Conservation (phyloP, 1,140 invertebrate genomes). For the Aphidius gifuensis region DNA sequence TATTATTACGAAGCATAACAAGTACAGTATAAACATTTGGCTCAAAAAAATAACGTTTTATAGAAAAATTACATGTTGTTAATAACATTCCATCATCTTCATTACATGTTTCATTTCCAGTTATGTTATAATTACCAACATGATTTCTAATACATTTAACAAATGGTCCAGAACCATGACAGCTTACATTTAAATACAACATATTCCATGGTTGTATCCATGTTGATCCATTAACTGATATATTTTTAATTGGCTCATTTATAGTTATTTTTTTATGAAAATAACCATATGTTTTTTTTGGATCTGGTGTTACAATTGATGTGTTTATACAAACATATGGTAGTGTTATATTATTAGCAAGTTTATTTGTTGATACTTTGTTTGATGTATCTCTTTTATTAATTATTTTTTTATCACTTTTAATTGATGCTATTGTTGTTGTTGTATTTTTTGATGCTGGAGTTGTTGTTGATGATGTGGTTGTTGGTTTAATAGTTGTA, state of each 20-base stretch:
- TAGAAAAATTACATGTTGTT: constrained; percentile 61
- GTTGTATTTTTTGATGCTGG: constrained; percentile 28
- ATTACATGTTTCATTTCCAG: constrained; percentile 72
- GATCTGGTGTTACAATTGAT: constrained; percentile 60
- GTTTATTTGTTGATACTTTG: constrained; percentile 14
- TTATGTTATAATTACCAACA: constrained; percentile 70
- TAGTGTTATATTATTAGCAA: constrained; percentile 35
- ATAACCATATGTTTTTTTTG: constrained; percentile 71
- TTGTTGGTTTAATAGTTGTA: constrained; percentile 27
- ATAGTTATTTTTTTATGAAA: constrained; percentile 62
- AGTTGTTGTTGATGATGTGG: constrained; percentile 28
- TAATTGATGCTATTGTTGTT: constrained; percentile 16
- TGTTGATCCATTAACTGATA: constrained; percentile 67
- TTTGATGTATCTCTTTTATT: constrained; percentile 23
- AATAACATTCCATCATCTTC: constrained; percentile 29
- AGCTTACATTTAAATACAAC: constrained; percentile 67
- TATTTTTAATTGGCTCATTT: constrained; percentile 67
- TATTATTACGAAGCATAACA: constrained; percentile 71
- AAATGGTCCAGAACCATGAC: constrained; percentile 69
- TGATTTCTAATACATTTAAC: constrained; percentile 63
- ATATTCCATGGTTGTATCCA: constrained; percentile 79
- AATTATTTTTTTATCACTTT: constrained; percentile 18
- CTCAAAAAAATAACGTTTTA: constrained; percentile 66
- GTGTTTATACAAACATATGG: constrained; percentile 62
- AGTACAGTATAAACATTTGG: constrained; percentile 67